Conservation (phyloP, 2,888 invertebrate genomes). For the Phortica okadai region DNA sequence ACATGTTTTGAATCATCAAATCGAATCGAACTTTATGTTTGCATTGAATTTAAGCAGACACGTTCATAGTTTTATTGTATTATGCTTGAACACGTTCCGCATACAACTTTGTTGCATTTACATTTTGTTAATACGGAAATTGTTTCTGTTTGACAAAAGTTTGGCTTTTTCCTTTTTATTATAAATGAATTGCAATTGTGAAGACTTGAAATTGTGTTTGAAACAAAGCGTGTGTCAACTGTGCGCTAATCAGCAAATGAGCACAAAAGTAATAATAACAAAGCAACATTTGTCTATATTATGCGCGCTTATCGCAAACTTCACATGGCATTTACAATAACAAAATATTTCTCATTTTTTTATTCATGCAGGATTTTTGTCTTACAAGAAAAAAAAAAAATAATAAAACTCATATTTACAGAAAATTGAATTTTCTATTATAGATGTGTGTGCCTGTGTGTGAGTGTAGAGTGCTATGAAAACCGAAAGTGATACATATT, state of each 20-base stretch:
- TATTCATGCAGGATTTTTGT: too few relatives aligned
- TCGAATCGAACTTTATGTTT: background rate
- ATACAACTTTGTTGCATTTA: background rate
- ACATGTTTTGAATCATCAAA: background rate
- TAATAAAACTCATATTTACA: background rate
- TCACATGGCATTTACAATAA: too few relatives aligned
- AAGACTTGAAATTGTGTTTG: too few relatives aligned
- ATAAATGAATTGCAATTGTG: too few relatives aligned
- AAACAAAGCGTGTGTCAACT: too few relatives aligned
- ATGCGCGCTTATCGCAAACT: too few relatives aligned
- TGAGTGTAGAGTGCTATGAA: constrained; percentile 31
- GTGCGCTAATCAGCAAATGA: too few relatives aligned
- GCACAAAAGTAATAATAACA: too few relatives aligned
- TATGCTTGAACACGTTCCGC: constrained; percentile 14
- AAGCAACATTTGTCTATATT: too few relatives aligned
- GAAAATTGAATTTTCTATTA: background rate
- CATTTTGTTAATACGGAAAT: background rate
- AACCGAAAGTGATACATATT: constrained; percentile 64
- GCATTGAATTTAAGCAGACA: background rate
- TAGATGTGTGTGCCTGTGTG: background rate
- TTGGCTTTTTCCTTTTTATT: too few relatives aligned
- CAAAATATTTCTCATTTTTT: too few relatives aligned
- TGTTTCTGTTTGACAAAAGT: background rate
- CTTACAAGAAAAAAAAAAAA: background rate
- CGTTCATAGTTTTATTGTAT: background rate